Base-by-base conservation (phyloP, 2,113 vertebrate genomes). In the Ailurus styani region DNA sequence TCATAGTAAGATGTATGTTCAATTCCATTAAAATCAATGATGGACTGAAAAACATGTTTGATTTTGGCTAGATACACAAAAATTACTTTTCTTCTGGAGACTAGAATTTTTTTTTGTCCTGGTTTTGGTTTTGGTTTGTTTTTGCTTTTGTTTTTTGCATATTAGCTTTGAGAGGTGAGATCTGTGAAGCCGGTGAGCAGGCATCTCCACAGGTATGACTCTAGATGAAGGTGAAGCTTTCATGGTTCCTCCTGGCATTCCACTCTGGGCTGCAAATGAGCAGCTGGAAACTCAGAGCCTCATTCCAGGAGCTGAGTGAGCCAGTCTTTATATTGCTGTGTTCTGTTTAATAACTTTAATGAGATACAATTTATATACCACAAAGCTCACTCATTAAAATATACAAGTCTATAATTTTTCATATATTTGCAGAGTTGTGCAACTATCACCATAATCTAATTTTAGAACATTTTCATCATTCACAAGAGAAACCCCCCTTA, bases 1-100 rank as follows among this genome's bases (percentile, higher is more conserved):
- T 89, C 64, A 90, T 60, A 87, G 31, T 68, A 78, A 95, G 66
- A 93, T 86, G 8, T 29, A 37, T 70, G 7, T 97, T 97, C 94
- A 90, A 70, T 90, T 47, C 89, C 81, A 96, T 54, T 66, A 89
- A 82, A 89, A 87, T 82, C 1, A 3, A 34, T 45, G 25, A 78
- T 91, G 29, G 50, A 1, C 64, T 97, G 55, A 87, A 91, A 73
- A 95, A 47, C 54, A 66, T 83, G n/a, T 87, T 79, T 85, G 8
- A 85, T 90, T 94, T 95, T 47, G 15, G n/a, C 29, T 52, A 89
- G 1, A 87, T 91, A 54, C n/a, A 91, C 3, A 86, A 96, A 75
- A 66, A 57, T 50, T 90, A 37, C 27, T 93, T 96, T 66, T 55
- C 47, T 31, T 68, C 17, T 47, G n/a, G 17, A 72, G 23, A 45